phyloP scores from a whole-genome alignment of 2,888 invertebrate species.

The Allophyes oxyacanthae region DNA sequence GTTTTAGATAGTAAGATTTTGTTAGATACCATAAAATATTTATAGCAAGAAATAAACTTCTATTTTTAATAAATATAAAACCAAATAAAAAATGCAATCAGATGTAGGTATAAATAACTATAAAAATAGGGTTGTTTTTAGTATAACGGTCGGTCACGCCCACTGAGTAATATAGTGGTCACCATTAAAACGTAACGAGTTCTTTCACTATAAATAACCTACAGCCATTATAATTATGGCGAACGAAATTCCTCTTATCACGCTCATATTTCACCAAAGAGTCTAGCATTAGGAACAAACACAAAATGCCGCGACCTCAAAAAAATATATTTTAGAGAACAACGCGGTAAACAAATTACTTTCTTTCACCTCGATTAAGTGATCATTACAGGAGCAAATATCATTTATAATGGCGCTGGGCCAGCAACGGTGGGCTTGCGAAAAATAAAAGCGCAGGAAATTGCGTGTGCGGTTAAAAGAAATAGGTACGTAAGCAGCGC shows the following conservation, averaged over 20 bases:
- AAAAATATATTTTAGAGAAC: slow-evolving; percentile 61
- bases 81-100: slow-evolving; percentile 60
- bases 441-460: slow-evolving; percentile 79
- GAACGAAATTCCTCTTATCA: slow-evolving; percentile 86
- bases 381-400: slow-evolving; percentile 81
- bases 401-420: slow-evolving; percentile 72
- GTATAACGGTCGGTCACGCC: slow-evolving; percentile 72
- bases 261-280: slow-evolving; percentile 82
- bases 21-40: slow-evolving; percentile 51
- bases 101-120: slow-evolving; percentile 65
- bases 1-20: slow-evolving; percentile 49
- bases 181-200: slow-evolving; percentile 84
- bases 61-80: slow-evolving; percentile 47
- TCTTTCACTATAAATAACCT: slow-evolving; percentile 82
- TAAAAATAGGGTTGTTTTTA: slow-evolving; percentile 73
- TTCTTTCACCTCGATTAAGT: slow-evolving; percentile 83
- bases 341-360: slow-evolving; percentile 70
- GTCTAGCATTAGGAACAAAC: slow-evolving; percentile 80
- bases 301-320: slow-evolving; percentile 65
- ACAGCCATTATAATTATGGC: slow-evolving; percentile 83
- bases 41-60: slow-evolving; percentile 46
- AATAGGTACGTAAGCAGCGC: slow-evolving; percentile 57
- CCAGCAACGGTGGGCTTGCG: slow-evolving; percentile 61
- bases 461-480: slow-evolving; percentile 78
- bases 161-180: slow-evolving; percentile 84